Conservation (phyloP, 2,113 vertebrate genomes). For the Puma concolor region DNA sequence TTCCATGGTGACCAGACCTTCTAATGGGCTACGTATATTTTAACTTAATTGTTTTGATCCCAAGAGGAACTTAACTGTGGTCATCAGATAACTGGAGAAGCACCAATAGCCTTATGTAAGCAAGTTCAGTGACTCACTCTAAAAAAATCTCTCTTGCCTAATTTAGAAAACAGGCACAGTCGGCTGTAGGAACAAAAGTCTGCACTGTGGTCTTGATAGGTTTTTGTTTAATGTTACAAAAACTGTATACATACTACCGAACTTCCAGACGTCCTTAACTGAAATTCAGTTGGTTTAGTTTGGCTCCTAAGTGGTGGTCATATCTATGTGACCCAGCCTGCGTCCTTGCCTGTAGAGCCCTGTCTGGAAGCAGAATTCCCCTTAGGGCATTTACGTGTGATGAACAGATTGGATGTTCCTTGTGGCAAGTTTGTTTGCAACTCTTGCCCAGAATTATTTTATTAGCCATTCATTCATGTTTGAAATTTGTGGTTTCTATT, state of each 20-base stretch:
- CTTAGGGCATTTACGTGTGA: background rate
- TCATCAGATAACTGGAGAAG: background rate
- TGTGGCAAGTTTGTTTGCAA: background rate
- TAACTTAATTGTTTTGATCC: background rate
- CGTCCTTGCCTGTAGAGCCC: background rate
- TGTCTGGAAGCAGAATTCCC: background rate
- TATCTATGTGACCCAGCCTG: background rate
- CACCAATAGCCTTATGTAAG: background rate
- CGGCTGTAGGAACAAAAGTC: background rate
- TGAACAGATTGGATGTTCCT: background rate
- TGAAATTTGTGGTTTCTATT: background rate
- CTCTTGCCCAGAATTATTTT: background rate
- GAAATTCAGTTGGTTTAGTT: background rate
- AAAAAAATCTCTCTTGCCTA: background rate
- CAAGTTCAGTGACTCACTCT: background rate
- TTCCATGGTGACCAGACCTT: background rate
- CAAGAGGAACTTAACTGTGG: background rate
- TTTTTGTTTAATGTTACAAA: background rate
- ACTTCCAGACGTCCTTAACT: background rate
- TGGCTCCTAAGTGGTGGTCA: background rate
- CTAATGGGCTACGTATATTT: background rate
- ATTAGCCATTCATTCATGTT: background rate
- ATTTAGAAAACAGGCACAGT: background rate
- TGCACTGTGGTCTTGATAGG: background rate
- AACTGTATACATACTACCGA: background rate